Evolutionary conservation across 2,888 invertebrate species (phyloP), one percentile per base, ranked within the genome.

Genomic region (Drosophila multiciliata): DNA sequence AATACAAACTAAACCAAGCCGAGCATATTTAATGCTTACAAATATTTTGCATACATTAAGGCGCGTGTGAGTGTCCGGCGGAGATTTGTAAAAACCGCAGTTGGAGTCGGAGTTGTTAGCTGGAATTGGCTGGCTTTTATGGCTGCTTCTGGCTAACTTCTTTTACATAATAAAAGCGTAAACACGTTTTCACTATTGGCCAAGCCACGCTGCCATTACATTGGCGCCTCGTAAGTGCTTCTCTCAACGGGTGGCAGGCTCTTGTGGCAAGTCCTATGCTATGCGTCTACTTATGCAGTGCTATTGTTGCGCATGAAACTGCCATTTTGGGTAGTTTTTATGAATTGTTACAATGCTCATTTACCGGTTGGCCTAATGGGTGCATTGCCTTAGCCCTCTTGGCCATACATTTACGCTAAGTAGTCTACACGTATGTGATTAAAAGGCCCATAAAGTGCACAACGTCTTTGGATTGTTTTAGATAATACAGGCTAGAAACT

Each of bases 151-250:
- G 54, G 8, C 45, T 42, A 42, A 50, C 70, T 77, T 77, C 69
- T 70, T 87, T 82, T 82, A 85, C 87, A 87, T 89, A 89, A 87
- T 87, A 87, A 87, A 89, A 87, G 87, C 87, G 89, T 89, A 87
- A 87, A 89, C 87, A 89, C 85, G 85, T 89, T 87, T 89, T 80
- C 85, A 87, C 87, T 75, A 87, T 87, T 76, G 79, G 72, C 79
- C 81, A 76, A 66, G 62, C 74, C 53, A 75, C 53, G 63, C 73
- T 57, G 20, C 77, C 73, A 86, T 88, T 82, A 86, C 74, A 82
- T 80, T 83, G 85, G 86, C 86, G 85, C 61, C 49, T 59, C 58
- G 11, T 66, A 65, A 80, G 68, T 80, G 79, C 40, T 64, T 36
- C 52, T 9, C 23, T 29, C 52, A n/a, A 32, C 52, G 52, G 57